Percentiles rank a stretch among this genome's conserved stretches.
Evolutionary conservation across 2,113 vertebrate species (phyloP).

Genomic region (Actinemys pallida): DNA sequence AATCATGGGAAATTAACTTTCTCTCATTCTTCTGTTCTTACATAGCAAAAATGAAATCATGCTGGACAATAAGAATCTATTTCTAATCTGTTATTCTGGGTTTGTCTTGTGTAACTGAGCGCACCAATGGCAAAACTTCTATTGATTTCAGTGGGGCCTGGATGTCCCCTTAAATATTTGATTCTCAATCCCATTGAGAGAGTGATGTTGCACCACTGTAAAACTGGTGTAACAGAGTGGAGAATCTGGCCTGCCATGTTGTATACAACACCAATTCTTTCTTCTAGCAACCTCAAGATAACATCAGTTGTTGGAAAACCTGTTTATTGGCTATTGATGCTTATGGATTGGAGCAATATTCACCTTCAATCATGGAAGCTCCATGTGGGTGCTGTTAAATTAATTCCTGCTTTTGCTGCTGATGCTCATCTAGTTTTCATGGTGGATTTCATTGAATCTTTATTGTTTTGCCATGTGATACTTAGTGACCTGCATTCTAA

Average conservation of each 20-base stretch:
- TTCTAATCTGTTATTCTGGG: too few species aligned
- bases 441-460: not conserved
- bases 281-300: not conserved
- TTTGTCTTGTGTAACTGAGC: too few species aligned
- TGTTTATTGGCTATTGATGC: not conserved
- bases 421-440: not conserved
- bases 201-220: not conserved
- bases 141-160: not conserved
- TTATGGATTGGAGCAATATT: not conserved
- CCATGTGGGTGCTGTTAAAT: not conserved
- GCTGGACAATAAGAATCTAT: too few species aligned
- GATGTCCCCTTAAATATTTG: not conserved
- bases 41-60: too few species aligned
- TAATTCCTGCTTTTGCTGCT: not conserved
- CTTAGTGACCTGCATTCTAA: not conserved
- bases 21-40: too few species aligned
- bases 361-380: not conserved
- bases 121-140: not conserved
- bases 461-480: not conserved
- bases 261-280: not conserved
- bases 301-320: not conserved
- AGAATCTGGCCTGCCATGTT: not conserved
- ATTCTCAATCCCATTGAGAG: not conserved
- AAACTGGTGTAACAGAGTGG: not conserved
- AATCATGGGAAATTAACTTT: too few species aligned